Conservation (phyloP, 2,113 vertebrate species). For the Istiophorus platypterus region DNA sequence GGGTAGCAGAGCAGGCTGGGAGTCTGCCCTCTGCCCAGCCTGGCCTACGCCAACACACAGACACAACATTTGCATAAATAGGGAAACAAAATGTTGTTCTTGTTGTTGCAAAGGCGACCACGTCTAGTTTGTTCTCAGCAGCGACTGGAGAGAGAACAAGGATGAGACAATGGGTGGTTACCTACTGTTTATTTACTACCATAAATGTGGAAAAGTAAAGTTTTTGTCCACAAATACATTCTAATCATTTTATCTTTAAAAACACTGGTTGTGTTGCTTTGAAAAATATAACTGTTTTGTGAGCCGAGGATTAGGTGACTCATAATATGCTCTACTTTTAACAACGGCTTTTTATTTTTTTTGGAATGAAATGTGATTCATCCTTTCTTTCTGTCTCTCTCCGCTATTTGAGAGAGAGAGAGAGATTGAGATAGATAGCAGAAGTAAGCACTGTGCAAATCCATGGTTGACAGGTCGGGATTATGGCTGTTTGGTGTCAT, state of each 20-base stretch:
- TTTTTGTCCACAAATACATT: conserved; percentile 5
- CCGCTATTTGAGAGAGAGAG: conserved; percentile 8
- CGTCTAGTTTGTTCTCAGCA: conserved; percentile 28
- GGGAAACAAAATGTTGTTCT: conserved; percentile 51
- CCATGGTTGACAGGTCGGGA: conserved; percentile 22
- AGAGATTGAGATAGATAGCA: not conserved
- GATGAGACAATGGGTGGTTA: not conserved
- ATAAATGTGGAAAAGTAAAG: conserved; percentile 5
- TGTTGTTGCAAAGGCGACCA: conserved; percentile 41
- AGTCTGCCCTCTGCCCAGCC: conserved; percentile 61
- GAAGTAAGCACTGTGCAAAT: conserved; percentile 19
- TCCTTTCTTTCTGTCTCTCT: conserved; percentile 36
- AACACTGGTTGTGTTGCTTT: conserved; percentile 16
- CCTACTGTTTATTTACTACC: conserved; percentile 20
- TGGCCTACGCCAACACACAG: conserved; percentile 60
- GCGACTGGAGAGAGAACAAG: conserved; percentile 15
- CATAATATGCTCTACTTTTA: conserved; percentile 36
- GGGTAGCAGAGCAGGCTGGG: conserved; percentile 54
- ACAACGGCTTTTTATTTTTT: conserved; percentile 3
- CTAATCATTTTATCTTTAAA: conserved; percentile 6
- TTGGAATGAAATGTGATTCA: conserved; percentile 44
- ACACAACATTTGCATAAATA: conserved; percentile 66
- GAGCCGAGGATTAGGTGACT: conserved; percentile 55
- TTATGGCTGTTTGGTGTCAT: conserved; percentile 29
- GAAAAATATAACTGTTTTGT: conserved; percentile 17